Percentiles rank a stretch among this genome's conserved stretches.
Evolutionary conservation across 2,888 invertebrate species (phyloP).

Genomic region (Eutolmus rufibarbis): DNA sequence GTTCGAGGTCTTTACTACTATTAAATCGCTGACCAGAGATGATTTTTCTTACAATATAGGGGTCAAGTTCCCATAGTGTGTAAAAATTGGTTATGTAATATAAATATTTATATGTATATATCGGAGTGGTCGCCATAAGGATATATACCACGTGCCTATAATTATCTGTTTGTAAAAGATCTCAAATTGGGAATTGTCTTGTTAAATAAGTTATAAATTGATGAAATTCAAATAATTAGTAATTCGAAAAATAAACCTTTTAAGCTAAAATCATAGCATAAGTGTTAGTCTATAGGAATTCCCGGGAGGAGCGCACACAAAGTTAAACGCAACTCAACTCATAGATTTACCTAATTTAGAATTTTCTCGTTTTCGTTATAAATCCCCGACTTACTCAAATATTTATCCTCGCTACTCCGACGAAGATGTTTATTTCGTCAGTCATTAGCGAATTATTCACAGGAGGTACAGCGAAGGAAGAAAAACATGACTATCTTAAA

Average conservation of each 20-base stretch:
- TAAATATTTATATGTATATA: too few relatives aligned
- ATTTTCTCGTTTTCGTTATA: background rate
- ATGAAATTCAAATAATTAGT: background rate
- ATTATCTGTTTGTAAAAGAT: background rate
- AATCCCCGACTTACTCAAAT: background rate
- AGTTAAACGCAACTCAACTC: background rate
- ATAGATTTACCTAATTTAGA: background rate
- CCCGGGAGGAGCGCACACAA: background rate
- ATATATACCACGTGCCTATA: too few relatives aligned
- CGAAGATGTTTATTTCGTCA: background rate
- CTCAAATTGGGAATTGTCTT: background rate
- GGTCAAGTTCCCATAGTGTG: too few relatives aligned
- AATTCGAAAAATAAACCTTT: background rate
- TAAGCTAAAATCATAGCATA: background rate
- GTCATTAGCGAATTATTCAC: background rate
- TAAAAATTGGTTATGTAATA: too few relatives aligned
- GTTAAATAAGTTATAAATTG: background rate
- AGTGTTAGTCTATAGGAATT: background rate
- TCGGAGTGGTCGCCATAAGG: too few relatives aligned
- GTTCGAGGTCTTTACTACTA: too few relatives aligned
- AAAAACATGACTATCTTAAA: conserved; percentile 10
- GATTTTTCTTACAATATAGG: too few relatives aligned
- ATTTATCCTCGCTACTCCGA: background rate
- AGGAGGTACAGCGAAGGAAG: background rate
- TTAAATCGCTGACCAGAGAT: too few relatives aligned